Evolutionary conservation across 2,113 vertebrate species (phyloP), one percentile per base, ranked within the genome.

Genomic region (Meriones unguiculatus): DNA sequence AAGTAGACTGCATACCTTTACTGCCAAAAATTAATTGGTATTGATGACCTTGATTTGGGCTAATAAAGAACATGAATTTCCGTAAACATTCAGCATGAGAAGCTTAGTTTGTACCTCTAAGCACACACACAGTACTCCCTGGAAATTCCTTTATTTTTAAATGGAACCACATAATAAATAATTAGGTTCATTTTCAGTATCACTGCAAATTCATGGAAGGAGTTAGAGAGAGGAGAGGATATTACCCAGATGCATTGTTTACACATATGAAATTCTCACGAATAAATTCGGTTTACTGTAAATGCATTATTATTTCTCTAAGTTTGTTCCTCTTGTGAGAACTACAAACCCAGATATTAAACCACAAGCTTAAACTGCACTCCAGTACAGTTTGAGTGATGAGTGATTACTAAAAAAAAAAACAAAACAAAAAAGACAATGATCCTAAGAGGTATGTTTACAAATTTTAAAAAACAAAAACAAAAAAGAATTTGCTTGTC

Each of bases 281-380:
- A 50, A 50, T 67, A 69, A 32, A 67, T 35, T 85, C 32, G 18
- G 9, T 30, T 46, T 46, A 62, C 25, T 62, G 22, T 46, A 84
- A 95, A 52, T 30, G 32, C 35, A 32, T 54, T 91, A 62, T 88
- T 62, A 59, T 96, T 97, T 81, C 69, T 90, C 95, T 94, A 96
- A 98, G 98, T 95, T 81, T 54, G 97, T 95, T 80, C 67, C 64
- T 93, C 80, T 95, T 95, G 46, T 59, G 76, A 97, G 87, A 72
- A 75, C 73, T 87, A 91, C 93, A 94, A 87, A 67, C 8, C 32
- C 50, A 54, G 46, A 85, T 77, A 77, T 96, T 67, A 87, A 87
- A 72, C 7, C 15, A 72, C 8, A 52, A 15, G 0, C 90, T 90
- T 88, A 90, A 96, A 64, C 7, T 77, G 69, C 30, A 65, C 38